Percentiles rank a stretch among this genome's conserved stretches.
Conservation (phyloP, 2,113 vertebrate genomes). For the Blennius ocellaris region DNA sequence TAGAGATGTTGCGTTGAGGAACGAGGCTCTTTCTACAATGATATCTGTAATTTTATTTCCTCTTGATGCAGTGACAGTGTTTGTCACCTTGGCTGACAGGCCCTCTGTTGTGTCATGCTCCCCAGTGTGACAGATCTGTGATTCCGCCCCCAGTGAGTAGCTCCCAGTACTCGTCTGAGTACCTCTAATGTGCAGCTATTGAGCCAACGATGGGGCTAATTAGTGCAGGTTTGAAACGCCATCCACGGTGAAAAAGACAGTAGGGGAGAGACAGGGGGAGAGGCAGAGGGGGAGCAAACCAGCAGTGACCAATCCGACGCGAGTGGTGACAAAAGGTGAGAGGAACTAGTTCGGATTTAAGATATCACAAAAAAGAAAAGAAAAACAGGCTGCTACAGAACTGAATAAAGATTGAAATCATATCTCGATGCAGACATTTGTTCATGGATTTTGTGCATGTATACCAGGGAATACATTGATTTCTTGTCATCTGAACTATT, state of each 20-base stretch:
- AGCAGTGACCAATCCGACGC: not conserved
- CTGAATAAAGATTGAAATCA: too few relatives aligned
- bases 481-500: too few relatives aligned
- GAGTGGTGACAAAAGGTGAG: not conserved
- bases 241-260: not conserved
- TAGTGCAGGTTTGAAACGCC: conserved; percentile 34
- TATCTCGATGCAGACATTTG: too few relatives aligned
- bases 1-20: conserved; percentile 29
- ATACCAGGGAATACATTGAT: too few relatives aligned
- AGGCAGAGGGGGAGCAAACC: too few relatives aligned
- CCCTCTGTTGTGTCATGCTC: conserved; percentile 37
- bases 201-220: conserved; percentile 43
- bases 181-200: conserved; percentile 30
- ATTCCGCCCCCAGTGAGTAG: conserved; percentile 14
- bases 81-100: conserved; percentile 36
- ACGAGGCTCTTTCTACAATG: not conserved
- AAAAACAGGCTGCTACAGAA: too few relatives aligned
- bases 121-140: conserved; percentile 30
- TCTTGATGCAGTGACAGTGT: conserved; percentile 19
- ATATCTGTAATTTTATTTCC: conserved; percentile 10
- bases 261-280: not conserved
- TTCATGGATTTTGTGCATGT: too few relatives aligned
- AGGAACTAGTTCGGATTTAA: too few relatives aligned
- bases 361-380: too few relatives aligned
- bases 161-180: conserved; percentile 24